Conservation (phyloP, 1,140 invertebrate species). For the Sinella curviseta region DNA sequence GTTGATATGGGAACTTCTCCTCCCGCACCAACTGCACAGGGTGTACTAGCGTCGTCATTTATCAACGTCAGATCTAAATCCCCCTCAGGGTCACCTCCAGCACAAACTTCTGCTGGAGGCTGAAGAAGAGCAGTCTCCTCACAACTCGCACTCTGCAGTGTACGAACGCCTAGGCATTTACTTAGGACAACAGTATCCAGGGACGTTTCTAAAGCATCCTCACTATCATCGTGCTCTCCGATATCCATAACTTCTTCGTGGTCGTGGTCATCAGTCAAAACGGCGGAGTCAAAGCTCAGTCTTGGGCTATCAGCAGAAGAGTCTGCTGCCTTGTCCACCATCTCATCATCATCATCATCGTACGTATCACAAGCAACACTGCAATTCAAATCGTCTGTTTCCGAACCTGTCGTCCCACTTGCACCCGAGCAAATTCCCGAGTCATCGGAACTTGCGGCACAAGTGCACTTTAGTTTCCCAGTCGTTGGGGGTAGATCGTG, state of each 20-base stretch:
- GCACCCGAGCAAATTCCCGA: slow-evolving; percentile 45
- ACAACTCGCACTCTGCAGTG: not conserved
- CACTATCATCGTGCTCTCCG: slow-evolving; percentile 19
- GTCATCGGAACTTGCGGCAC: slow-evolving; percentile 40
- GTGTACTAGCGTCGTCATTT: not conserved
- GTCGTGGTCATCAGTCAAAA: slow-evolving; percentile 21
- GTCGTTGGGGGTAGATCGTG: slow-evolving; percentile 2
- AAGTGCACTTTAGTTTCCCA: slow-evolving; percentile 26
- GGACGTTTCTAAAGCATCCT: slow-evolving; percentile 7
- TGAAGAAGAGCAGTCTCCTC: not conserved
- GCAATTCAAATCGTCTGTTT: slow-evolving; percentile 40
- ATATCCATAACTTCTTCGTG: not conserved
- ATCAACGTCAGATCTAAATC: slow-evolving; percentile 17
- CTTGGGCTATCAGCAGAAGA: slow-evolving; percentile 29
- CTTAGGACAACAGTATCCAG: slow-evolving; percentile 12
- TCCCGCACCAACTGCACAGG: not conserved
- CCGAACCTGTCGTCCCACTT: slow-evolving; percentile 40
- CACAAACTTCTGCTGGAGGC: not conserved
- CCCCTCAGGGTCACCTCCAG: not conserved
- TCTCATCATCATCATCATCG: slow-evolving; percentile 36
- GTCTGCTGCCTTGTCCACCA: not conserved
- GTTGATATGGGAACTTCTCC: slow-evolving; percentile 16
- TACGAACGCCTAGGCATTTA: not conserved
- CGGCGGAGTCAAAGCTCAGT: slow-evolving; percentile 42
- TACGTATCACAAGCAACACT: slow-evolving; percentile 29